Evolutionary conservation across 2,888 invertebrate species (phyloP), one percentile per base, ranked within the genome.

Genomic region (Amblyjoppa fuscipennis): DNA sequence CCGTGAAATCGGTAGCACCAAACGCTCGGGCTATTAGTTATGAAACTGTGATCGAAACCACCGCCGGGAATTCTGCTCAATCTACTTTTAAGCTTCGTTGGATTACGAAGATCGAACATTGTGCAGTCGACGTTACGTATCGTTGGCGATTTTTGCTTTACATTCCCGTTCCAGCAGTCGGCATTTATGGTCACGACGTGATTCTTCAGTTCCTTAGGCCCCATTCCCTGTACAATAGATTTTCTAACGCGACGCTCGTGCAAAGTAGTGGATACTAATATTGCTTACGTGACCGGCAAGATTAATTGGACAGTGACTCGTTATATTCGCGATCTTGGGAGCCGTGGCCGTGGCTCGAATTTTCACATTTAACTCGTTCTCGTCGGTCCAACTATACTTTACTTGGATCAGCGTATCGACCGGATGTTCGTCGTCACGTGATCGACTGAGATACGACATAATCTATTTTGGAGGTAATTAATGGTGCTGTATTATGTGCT

Each of bases 221-320:
- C 94, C 74, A 91, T 90, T 34, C 90, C 93, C 94, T 94, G 83
- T 41, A 45, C 20, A 25, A 41, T 38, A 25, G 31, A 31, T 11
- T 61, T 4, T 16, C 45, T 38, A 16, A 5, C 16, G 20, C 20
- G 3, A 53, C 34, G 25, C 51, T 70, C 41, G 3, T 16, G 45
- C 16, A 3, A 49, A 16, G 4, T 49, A 0, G 13, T 16, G 45
- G 45, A 49, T 49, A 49, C 34, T 9, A 38, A 16, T 38, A n/a
- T 64, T 28, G 76, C 93, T 92, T 91, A 95, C 96, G 90, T 96
- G 95, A 11, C 96, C 96, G 61, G 95, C 95, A 5, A 96, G 93
- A 92, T 96, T 96, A 92, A 96, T 96, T 88, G 96, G 96, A 56
- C 95, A 94, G 91, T 96, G 96, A 90, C 95, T 95, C 28, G 95